Evolutionary conservation across 2,888 invertebrate species (phyloP).

Genomic region (Ormyrus rosae): DNA sequence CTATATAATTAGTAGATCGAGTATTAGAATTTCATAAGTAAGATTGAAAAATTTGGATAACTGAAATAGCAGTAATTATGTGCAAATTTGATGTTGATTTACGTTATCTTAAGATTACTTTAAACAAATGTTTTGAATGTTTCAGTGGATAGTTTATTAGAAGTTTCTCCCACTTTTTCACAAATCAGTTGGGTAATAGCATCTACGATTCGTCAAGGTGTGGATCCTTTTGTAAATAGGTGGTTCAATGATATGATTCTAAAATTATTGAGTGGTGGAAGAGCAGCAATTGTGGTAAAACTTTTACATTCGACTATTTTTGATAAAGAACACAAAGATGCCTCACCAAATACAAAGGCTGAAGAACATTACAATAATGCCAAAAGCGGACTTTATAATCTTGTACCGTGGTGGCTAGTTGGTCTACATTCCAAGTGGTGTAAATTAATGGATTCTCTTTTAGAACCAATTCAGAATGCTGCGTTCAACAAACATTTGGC

Average conservation of each 20-base stretch:
- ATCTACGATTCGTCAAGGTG: slow-evolving; percentile 62
- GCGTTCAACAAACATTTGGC: slow-evolving; percentile 82
- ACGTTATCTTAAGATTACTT: slow-evolving; percentile 19
- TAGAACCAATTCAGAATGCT: slow-evolving; percentile 77
- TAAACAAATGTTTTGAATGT: slow-evolving; percentile 18
- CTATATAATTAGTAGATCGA: no score
- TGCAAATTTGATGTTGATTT: not conserved
- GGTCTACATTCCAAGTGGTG: slow-evolving; percentile 68
- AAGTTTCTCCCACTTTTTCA: slow-evolving; percentile 62
- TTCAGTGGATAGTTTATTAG: slow-evolving; percentile 68
- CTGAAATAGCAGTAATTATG: no score
- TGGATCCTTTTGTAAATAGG: slow-evolving; percentile 68
- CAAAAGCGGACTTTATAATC: slow-evolving; percentile 66
- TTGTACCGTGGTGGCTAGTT: slow-evolving; percentile 70
- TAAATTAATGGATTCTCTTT: slow-evolving; percentile 68
- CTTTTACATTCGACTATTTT: slow-evolving; percentile 68
- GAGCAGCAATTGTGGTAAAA: slow-evolving; percentile 71
- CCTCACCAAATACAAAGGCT: slow-evolving; percentile 44
- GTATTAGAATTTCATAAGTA: no score
- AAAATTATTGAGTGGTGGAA: slow-evolving; percentile 69
- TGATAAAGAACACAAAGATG: slow-evolving; percentile 57
- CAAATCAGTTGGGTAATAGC: slow-evolving; percentile 68
- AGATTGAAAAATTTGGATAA: no score
- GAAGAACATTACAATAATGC: slow-evolving; percentile 66
- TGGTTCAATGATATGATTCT: slow-evolving; percentile 65